These are phyloP conservation scores for Phenganax stokvisi DNA, from an alignment of 92 coral and sea anemone species.

Conservation along the genomic window DNA sequence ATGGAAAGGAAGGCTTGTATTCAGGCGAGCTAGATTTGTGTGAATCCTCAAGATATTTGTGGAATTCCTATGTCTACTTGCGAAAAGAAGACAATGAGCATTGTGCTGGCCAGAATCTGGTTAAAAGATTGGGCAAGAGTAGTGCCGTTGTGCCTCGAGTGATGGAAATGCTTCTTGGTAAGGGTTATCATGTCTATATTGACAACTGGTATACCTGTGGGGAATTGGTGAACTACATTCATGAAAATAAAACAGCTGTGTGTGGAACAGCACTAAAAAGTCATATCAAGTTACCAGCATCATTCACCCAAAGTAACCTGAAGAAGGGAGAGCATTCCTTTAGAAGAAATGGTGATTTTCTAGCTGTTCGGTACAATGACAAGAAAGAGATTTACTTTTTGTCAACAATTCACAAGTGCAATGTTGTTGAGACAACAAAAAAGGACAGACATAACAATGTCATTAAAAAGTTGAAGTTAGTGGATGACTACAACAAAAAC, in stretches of 20 bases:
- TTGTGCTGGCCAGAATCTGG: neutral
- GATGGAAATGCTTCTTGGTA: conserved; percentile 32
- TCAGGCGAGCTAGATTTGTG: conserved; percentile 52
- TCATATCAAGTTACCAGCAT: conserved; percentile 35
- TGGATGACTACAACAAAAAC: conserved; percentile 39
- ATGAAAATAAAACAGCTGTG: neutral
- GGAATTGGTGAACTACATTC: conserved; percentile 11
- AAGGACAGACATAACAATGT: conserved; percentile 44
- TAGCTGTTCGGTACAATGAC: conserved; percentile 5
- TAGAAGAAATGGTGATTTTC: conserved; percentile 21
- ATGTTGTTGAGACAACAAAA: conserved; percentile 35
- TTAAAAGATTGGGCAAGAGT: neutral
- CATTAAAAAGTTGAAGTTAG: conserved; percentile 40
- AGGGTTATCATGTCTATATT: conserved; percentile 42
- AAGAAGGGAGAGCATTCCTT: conserved; percentile 6
- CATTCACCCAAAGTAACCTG: neutral
- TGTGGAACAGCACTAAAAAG: conserved; percentile 15
- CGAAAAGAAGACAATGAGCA: neutral
- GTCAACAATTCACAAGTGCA: conserved; percentile 44
- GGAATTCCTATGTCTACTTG: conserved; percentile 50
- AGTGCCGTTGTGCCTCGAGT: conserved; percentile 3
- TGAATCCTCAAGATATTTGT: conserved; percentile 47
- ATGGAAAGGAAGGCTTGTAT: conserved; percentile 50
- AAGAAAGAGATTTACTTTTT: conserved; percentile 35
- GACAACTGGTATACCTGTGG: conserved; percentile 39